Evolutionary conservation across 2,113 vertebrate genomes (phyloP), one percentile per base, ranked within the genome.

Genomic region (Vimba vimba): DNA sequence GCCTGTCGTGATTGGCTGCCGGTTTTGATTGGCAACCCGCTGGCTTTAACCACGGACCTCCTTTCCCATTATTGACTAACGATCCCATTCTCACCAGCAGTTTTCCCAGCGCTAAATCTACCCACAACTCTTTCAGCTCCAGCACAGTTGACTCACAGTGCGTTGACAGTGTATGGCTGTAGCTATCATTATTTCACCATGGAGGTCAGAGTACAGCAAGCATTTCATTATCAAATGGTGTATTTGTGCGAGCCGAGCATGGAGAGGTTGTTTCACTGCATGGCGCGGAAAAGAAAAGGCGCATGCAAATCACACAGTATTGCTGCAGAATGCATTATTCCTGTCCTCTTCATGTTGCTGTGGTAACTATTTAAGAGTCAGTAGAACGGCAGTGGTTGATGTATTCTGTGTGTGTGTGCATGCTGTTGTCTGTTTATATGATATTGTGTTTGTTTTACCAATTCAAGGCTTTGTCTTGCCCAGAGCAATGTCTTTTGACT

Each of bases 361-460:
- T 94, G 94, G 94, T 93, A 95, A 95, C 93, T 91, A 93, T 92
- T 92, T 92, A 93, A 92, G 91, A 94, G 92, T 94, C 91, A 91
- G 91, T 83, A 88, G 90, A 91, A 93, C 92, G 91, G 91, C 90
- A 85, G 88, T 86, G 88, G 83, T 87, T 86, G 90, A 93, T 93
- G 91, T 89, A 88, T 62, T 19, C 76, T 27, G 68, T 81, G 75
- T 66, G 57, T 33, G 23, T 85, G 78, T 86, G 23, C 45, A n/a
- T 64, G n/a, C 60, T 12, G 77, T 23, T 62, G 25, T 80, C 27
- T 82, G 59, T 52, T 15, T 52, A 15, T 77, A 73, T 87, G 82
- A 30, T 52, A 33, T 66, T 83, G 59, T 71, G 4, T 82, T 27
- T 59, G 71, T 76, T 91, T 91, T 87, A 90, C 89, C 86, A 89